Percentiles rank a stretch among this genome's conserved stretches.
Conservation (phyloP, 2,113 vertebrate species). For the Eurystomus gularis region DNA sequence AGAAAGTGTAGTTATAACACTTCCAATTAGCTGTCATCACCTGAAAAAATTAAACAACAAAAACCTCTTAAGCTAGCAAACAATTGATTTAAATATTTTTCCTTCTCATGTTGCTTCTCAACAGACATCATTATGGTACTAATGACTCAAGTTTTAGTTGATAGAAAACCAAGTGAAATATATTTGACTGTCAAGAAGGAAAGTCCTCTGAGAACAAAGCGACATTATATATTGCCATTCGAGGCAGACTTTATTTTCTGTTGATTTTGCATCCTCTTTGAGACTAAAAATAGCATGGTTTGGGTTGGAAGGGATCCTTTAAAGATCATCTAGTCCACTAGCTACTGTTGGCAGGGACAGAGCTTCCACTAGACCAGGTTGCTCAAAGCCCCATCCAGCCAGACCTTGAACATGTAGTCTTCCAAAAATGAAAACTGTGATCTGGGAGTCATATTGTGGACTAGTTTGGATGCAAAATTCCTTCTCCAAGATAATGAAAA, state of each 20-base stretch:
- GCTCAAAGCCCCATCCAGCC: not conserved
- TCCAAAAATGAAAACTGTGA: not conserved
- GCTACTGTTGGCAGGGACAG: not conserved
- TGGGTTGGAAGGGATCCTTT: not conserved
- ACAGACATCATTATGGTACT: not conserved
- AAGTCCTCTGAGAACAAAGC: not conserved
- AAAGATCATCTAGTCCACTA: not conserved
- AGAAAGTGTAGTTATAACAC: not conserved
- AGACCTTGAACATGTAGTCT: not conserved
- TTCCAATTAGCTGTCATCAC: not conserved
- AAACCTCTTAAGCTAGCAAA: not conserved
- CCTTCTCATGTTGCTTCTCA: not conserved
- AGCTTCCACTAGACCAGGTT: not conserved
- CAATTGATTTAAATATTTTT: not conserved
- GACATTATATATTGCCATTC: not conserved
- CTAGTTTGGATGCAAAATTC: not conserved
- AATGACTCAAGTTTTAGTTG: not conserved
- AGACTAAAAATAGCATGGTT: not conserved
- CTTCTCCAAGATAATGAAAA: not conserved
- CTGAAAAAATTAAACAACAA: not conserved
- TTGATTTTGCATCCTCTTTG: not conserved
- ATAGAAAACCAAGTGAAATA: not conserved
- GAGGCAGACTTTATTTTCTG: not conserved
- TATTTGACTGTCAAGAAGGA: not conserved
- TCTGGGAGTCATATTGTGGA: not conserved